Percentiles rank a stretch among this genome's conserved stretches.
These are phyloP conservation scores for Hafferia zeledoni DNA, from an alignment of 2,797 vertebrate species.

Conservation along the genomic window DNA sequence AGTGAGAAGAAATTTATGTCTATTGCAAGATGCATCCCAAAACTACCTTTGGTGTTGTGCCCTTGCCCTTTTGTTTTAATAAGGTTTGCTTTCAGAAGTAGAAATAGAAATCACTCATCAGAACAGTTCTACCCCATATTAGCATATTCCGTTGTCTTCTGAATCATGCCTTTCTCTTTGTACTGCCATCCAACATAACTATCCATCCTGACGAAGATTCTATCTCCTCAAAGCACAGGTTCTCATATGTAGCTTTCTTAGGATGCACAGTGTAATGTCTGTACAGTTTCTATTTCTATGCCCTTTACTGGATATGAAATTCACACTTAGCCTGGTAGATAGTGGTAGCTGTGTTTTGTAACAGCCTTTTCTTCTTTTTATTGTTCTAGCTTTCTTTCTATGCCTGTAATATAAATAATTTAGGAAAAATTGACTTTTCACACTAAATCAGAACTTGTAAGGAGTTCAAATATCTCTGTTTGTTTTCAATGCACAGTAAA, in stretches of 20 bases:
- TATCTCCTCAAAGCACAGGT: no score
- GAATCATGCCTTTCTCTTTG: background rate
- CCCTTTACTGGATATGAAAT: background rate
- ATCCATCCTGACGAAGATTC: background rate
- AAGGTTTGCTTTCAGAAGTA: background rate
- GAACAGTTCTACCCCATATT: background rate
- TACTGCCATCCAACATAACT: background rate
- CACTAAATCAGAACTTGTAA: background rate
- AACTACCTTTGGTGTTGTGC: background rate
- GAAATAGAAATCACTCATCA: background rate
- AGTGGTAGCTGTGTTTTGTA: background rate
- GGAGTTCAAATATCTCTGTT: background rate
- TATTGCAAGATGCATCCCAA: background rate
- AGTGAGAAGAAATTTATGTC: background rate
- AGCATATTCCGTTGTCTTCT: background rate
- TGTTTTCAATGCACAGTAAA: background rate
- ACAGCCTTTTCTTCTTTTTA: background rate
- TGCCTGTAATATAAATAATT: background rate
- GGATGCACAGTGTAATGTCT: fast-evolving
- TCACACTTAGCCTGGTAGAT: background rate
- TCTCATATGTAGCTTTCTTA: fast-evolving
- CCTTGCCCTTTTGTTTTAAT: background rate
- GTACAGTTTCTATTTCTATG: background rate
- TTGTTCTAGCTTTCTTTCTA: background rate
- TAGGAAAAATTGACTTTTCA: background rate